Conservation (phyloP, 1,140 invertebrate genomes). For the Pemphigus obesinymphae region DNA sequence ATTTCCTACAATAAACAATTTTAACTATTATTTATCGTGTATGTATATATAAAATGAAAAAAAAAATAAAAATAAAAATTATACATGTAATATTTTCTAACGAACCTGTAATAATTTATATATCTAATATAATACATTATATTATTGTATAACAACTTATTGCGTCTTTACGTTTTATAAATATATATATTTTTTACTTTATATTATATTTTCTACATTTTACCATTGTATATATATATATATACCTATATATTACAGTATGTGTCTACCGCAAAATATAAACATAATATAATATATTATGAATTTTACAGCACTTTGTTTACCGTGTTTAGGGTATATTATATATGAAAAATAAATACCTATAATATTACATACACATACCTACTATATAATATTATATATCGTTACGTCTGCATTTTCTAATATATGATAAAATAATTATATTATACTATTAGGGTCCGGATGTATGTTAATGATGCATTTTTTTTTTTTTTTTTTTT, state of each 20-base stretch:
- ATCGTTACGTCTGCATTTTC: too few relatives aligned
- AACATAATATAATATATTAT: too few relatives aligned
- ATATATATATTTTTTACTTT: constrained; percentile 29
- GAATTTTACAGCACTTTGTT: too few relatives aligned
- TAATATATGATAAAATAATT: too few relatives aligned
- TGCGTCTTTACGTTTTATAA: not conserved
- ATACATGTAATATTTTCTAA: not conserved
- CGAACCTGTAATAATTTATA: not conserved
- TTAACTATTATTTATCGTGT: constrained; percentile 19
- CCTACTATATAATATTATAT: too few relatives aligned
- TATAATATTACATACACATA: constrained; percentile 25
- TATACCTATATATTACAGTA: not conserved
- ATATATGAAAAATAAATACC: not conserved
- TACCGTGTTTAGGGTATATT: not conserved
- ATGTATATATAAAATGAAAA: too few relatives aligned
- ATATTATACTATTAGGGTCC: too few relatives aligned
- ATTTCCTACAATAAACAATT: constrained; percentile 35
- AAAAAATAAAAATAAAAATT: not conserved
- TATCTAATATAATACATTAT: constrained; percentile 11
- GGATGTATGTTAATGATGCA: too few relatives aligned
- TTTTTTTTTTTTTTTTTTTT: too few relatives aligned
- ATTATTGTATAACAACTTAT: not conserved
- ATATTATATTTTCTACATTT: not conserved
- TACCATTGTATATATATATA: not conserved
- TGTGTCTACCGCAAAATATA: too few relatives aligned